Percentiles rank a stretch among this genome's conserved stretches.
Evolutionary conservation across 2,113 vertebrate genomes (phyloP).

Genomic region (Anguilla rostrata): DNA sequence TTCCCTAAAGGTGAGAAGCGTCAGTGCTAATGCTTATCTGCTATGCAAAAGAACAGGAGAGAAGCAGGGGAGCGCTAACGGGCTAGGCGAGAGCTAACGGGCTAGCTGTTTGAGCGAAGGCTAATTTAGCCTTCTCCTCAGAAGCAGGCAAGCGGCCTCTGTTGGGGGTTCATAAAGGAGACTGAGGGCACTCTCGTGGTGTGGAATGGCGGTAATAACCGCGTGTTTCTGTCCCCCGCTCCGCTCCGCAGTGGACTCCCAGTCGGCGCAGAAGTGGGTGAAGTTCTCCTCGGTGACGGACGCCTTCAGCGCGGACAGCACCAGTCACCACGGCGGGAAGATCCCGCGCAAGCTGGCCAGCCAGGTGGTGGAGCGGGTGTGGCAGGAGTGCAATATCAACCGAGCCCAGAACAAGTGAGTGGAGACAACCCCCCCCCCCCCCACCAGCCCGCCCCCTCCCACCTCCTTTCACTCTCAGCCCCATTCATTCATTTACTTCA

Average conservation of each 20-base stretch:
- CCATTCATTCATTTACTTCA: neutral
- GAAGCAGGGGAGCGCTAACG: neutral
- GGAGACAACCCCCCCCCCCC: neutral
- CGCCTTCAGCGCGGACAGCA: constrained; percentile 85
- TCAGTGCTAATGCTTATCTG: neutral
- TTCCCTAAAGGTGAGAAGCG: neutral
- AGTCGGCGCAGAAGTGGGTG: constrained; percentile 91
- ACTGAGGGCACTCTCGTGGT: neutral
- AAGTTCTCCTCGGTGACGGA: constrained; percentile 88
- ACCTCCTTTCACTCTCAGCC: too few species aligned
- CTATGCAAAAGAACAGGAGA: neutral
- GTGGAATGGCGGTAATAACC: neutral
- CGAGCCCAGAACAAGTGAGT: constrained; percentile 93
- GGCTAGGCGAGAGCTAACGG: too few species aligned
- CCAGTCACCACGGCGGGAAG: constrained; percentile 92
- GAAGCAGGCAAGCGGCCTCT: neutral
- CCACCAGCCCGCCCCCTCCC: too few species aligned
- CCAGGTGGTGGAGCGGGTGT: constrained; percentile 92
- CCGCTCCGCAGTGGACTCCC: constrained; percentile 81
- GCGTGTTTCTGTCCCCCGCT: neutral
- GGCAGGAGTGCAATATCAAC: constrained; percentile 99
- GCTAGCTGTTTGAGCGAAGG: neutral
- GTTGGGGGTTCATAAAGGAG: neutral
- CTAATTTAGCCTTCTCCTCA: neutral
- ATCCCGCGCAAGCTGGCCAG: constrained; percentile 88